phyloP scores from a whole-genome alignment of 1,140 invertebrate species.

The Tenebrio molitor region DNA sequence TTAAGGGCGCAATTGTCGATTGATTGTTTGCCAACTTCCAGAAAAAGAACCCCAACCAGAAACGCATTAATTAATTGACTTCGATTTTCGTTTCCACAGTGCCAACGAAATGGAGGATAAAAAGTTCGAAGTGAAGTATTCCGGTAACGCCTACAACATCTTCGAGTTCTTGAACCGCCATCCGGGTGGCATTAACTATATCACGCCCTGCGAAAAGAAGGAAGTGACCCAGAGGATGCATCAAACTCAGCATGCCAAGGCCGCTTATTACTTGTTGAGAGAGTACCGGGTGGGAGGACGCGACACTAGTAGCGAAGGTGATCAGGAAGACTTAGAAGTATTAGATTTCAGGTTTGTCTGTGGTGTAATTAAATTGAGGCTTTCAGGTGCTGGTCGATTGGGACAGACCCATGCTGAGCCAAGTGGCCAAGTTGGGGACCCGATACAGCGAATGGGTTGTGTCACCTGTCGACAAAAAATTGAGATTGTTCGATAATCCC shows the following conservation, averaged over 20 bases:
- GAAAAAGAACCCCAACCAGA: no score
- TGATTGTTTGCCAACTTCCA: no score
- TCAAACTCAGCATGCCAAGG: constrained; percentile 72
- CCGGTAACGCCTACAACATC: constrained; percentile 70
- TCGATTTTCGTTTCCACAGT: constrained; percentile 27
- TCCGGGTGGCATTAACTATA: constrained; percentile 73
- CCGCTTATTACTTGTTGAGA: constrained; percentile 74
- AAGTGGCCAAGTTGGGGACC: constrained; percentile 74
- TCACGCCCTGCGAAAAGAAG: constrained; percentile 69
- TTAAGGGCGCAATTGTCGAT: no score
- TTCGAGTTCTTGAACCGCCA: constrained; percentile 72
- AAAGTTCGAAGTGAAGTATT: constrained; percentile 67
- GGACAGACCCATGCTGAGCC: constrained; percentile 76
- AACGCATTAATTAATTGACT: constrained; percentile 7
- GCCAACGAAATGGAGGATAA: constrained; percentile 54
- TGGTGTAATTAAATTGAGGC: no score
- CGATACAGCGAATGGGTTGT: constrained; percentile 80
- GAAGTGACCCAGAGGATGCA: constrained; percentile 69
- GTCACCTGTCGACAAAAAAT: constrained; percentile 76
- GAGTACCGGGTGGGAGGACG: constrained; percentile 69
- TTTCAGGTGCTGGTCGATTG: constrained; percentile 78
- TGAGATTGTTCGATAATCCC: constrained; percentile 75
- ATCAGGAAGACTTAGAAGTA: constrained; percentile 69
- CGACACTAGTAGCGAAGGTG: constrained; percentile 49
- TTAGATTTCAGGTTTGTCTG: constrained; percentile 7